Conservation (phyloP, 2,888 invertebrate species). For the Mycalesis mineus region DNA sequence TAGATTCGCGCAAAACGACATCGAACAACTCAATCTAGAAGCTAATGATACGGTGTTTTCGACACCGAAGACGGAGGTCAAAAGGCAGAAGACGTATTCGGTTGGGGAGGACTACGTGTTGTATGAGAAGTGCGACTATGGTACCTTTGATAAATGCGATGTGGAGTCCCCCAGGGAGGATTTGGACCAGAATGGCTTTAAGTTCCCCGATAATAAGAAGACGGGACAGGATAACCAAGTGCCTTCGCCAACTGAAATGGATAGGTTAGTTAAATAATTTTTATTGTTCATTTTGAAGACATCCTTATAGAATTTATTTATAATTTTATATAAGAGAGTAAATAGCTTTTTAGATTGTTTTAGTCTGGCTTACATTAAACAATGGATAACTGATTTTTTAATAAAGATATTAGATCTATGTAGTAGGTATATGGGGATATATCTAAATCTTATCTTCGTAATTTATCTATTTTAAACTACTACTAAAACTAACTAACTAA, state of each 20-base stretch:
- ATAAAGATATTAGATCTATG: too few relatives aligned
- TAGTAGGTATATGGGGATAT: too few relatives aligned
- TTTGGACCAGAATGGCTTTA: constrained; percentile 39
- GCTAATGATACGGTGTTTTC: constrained; percentile 65
- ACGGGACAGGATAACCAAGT: constrained; percentile 60
- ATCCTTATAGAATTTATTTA: too few relatives aligned
- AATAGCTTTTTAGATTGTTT: too few relatives aligned
- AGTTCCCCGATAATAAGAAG: constrained; percentile 47
- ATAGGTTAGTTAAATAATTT: too few relatives aligned
- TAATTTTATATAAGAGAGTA: too few relatives aligned
- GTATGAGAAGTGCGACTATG: constrained; percentile 70
- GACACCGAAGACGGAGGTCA: constrained; percentile 46
- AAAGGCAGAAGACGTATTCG: constrained; percentile 63
- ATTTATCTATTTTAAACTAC: too few relatives aligned
- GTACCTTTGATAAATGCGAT: constrained; percentile 56
- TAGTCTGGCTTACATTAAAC: too few relatives aligned
- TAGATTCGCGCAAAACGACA: constrained; percentile 51
- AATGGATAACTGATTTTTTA: too few relatives aligned
- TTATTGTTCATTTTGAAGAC: too few relatives aligned
- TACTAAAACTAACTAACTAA: too few relatives aligned
- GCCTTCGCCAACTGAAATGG: constrained; percentile 84
- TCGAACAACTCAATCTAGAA: constrained; percentile 55
- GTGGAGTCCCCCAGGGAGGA: constrained; percentile 50
- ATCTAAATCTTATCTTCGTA: too few relatives aligned
- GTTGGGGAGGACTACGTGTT: constrained; percentile 59